phyloP scores from a whole-genome alignment of 2,888 invertebrate species.

The Temnothorax rugatulus region DNA sequence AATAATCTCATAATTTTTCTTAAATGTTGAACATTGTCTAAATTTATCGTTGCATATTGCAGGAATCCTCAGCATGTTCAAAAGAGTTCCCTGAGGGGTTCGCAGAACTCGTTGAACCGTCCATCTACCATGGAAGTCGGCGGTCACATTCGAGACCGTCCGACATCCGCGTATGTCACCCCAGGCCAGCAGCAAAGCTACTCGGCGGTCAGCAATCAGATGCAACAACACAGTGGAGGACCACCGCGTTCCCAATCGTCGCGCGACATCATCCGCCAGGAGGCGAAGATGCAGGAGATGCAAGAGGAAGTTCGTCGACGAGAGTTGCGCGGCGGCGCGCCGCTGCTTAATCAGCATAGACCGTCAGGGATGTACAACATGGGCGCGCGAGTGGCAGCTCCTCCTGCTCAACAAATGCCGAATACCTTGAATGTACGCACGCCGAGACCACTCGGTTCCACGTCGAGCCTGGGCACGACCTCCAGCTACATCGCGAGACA shows the following conservation, averaged over 20 bases:
- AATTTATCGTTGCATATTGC: slow-evolving; percentile 42
- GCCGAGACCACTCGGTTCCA: slow-evolving; percentile 82
- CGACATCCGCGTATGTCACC: slow-evolving; percentile 88
- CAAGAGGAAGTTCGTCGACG: slow-evolving; percentile 92
- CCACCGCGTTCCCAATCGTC: slow-evolving; percentile 86
- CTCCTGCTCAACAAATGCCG: slow-evolving; percentile 74
- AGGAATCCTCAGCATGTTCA: slow-evolving; percentile 84
- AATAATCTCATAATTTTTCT: background rate
- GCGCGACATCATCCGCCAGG: slow-evolving; percentile 87
- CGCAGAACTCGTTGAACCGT: slow-evolving; percentile 88
- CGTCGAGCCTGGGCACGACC: slow-evolving; percentile 78
- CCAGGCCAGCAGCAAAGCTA: slow-evolving; percentile 79
- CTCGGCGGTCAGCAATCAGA: slow-evolving; percentile 19
- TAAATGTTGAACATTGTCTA: background rate
- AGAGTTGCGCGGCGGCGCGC: slow-evolving; percentile 84
- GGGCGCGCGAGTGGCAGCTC: slow-evolving; percentile 73
- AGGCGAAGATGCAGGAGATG: slow-evolving; percentile 93
- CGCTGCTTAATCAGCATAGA: slow-evolving; percentile 78
- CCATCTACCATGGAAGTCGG: slow-evolving; percentile 86
- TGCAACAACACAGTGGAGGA: slow-evolving; percentile 51
- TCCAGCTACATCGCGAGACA: slow-evolving; percentile 60
- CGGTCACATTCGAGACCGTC: slow-evolving; percentile 86
- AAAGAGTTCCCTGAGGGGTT: slow-evolving; percentile 87
- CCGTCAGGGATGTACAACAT: slow-evolving; percentile 75
- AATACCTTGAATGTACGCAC: slow-evolving; percentile 71